These are phyloP conservation scores for Pyrgilauda ruficollis DNA, from an alignment of 2,113 vertebrate species.

Conservation along the genomic window DNA sequence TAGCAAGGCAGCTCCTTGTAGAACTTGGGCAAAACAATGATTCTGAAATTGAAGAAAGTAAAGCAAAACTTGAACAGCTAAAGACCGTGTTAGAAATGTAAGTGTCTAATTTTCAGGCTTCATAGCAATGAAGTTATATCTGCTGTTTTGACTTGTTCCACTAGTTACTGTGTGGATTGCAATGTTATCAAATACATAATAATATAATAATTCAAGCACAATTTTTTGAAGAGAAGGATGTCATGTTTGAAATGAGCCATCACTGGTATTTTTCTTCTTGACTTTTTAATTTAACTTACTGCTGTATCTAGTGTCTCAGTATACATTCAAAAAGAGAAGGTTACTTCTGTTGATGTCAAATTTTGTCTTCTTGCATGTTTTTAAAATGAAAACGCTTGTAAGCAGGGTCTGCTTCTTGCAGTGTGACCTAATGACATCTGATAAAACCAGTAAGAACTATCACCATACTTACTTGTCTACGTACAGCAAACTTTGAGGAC, in stretches of 20 bases:
- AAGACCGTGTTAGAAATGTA: slow-evolving; percentile 91
- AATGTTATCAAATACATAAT: background rate
- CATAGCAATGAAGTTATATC: background rate
- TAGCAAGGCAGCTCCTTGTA: slow-evolving; percentile 84
- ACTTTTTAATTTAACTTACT: background rate
- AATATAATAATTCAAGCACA: background rate
- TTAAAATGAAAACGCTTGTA: background rate
- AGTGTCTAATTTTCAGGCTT: slow-evolving; percentile 52
- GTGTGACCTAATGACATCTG: background rate
- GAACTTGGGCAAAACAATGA: slow-evolving; percentile 89
- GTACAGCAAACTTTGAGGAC: background rate
- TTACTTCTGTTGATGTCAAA: background rate
- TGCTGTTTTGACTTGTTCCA: background rate
- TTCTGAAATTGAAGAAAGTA: slow-evolving; percentile 91
- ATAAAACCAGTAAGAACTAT: background rate
- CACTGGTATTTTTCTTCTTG: background rate
- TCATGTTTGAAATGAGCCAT: background rate
- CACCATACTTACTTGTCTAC: background rate
- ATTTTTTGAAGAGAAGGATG: background rate
- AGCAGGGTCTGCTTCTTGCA: background rate
- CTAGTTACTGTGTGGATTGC: background rate
- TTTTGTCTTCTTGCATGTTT: background rate
- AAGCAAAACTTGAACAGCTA: slow-evolving; percentile 90
- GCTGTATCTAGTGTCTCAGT: background rate
- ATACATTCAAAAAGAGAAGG: background rate